Evolutionary conservation across 1,140 invertebrate species (phyloP).

Genomic region (Araneus ventricosus): DNA sequence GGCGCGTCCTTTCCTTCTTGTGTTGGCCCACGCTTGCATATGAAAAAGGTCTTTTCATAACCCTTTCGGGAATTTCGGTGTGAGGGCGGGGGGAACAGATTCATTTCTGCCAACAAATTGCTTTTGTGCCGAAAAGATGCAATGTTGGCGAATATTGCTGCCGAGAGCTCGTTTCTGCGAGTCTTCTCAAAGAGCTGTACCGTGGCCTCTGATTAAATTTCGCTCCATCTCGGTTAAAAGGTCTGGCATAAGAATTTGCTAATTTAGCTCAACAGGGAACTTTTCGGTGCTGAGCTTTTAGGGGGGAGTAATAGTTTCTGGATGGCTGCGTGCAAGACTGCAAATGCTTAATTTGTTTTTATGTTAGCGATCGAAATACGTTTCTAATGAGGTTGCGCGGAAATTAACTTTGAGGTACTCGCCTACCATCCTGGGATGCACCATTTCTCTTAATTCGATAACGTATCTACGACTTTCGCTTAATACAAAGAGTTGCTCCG

Average conservation of each 20-base stretch:
- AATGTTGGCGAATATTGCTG: neutral
- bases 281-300: neutral
- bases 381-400: neutral
- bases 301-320: neutral
- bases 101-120: slow-evolving; percentile 52
- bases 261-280: slow-evolving; percentile 41
- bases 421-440: neutral
- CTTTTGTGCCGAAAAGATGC: slow-evolving; percentile 42
- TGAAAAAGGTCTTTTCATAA: slow-evolving; percentile 58
- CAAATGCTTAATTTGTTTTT: neutral
- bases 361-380: neutral
- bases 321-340: neutral
- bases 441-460: neutral
- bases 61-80: slow-evolving; percentile 38
- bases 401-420: neutral
- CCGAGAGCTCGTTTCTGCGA: neutral
- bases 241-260: slow-evolving; percentile 3
- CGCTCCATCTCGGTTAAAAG: slow-evolving; percentile 9
- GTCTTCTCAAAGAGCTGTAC: neutral
- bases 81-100: neutral
- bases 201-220: slow-evolving; percentile 43
- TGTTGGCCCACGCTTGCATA: neutral
- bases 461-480: neutral
- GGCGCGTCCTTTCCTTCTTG: neutral
- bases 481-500: neutral